Conservation (phyloP, 1,140 invertebrate genomes). For the Drosophila quadrilineata region DNA sequence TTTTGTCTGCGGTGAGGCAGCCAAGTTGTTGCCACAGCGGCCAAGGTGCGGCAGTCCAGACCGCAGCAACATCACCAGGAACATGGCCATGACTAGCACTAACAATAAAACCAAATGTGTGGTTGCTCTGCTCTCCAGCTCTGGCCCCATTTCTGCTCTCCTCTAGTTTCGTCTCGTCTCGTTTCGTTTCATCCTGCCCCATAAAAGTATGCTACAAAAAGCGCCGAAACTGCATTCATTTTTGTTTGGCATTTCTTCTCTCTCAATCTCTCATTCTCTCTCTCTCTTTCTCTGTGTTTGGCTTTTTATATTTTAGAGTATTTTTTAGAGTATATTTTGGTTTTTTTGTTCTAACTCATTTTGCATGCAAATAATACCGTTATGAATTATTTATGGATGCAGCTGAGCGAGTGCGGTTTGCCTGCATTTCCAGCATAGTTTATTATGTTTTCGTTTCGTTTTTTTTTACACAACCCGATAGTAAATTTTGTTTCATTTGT, state of each 20-base stretch:
- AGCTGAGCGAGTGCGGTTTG: slow-evolving; percentile 60
- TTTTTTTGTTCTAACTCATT: slow-evolving; percentile 69
- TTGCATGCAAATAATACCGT: slow-evolving; percentile 74
- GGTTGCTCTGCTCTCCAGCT: slow-evolving; percentile 25
- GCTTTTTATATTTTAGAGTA: slow-evolving; percentile 32
- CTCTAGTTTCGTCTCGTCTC: background rate
- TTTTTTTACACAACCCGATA: too few relatives aligned
- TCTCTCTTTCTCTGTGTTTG: background rate
- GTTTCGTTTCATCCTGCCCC: background rate
- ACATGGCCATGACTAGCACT: slow-evolving; percentile 29
- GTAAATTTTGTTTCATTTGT: too few relatives aligned
- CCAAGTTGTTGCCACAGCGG: too few relatives aligned
- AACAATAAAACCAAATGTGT: slow-evolving; percentile 73
- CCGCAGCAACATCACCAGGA: slow-evolving; percentile 25
- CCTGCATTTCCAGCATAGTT: slow-evolving; percentile 52
- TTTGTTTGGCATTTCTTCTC: slow-evolving; percentile 52
- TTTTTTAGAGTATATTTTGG: slow-evolving; percentile 19
- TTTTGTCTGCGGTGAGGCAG: slow-evolving; percentile 68
- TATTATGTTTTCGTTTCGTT: too few relatives aligned
- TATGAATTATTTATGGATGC: slow-evolving; percentile 76
- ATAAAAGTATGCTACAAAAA: slow-evolving; percentile 52
- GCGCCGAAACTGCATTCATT: slow-evolving; percentile 59
- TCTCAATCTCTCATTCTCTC: background rate
- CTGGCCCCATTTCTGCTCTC: background rate
- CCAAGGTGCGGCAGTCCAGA: slow-evolving; percentile 56